These are phyloP conservation scores for Sturnira hondurensis DNA, from an alignment of 2,113 vertebrate genomes.

Conservation along the genomic window DNA sequence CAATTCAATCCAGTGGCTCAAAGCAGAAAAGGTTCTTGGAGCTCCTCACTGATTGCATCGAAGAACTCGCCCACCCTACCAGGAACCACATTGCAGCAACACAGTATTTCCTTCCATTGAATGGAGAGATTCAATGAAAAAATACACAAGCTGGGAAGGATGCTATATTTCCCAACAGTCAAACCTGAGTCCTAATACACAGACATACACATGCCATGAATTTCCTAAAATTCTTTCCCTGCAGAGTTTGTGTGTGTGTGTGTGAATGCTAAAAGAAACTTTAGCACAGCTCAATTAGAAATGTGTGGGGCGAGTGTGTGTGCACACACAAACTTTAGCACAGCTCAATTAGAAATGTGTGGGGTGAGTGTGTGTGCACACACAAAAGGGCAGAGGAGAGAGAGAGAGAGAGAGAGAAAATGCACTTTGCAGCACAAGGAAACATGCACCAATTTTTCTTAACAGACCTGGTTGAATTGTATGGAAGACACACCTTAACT, in stretches of 20 bases:
- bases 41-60: conserved; percentile 69
- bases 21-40: conserved; percentile 22
- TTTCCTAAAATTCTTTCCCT: background rate
- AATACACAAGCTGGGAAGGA: conserved; percentile 4
- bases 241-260: accelerated
- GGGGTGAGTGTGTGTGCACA: background rate
- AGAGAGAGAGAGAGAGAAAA: background rate
- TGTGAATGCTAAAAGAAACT: background rate
- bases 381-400: background rate
- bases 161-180: conserved; percentile 23
- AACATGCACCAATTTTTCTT: background rate
- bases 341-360: background rate
- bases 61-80: conserved; percentile 57
- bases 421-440: background rate
- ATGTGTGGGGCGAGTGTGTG: background rate
- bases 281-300: background rate
- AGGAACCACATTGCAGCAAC: background rate
- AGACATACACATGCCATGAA: background rate
- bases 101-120: background rate
- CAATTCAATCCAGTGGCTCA: conserved; percentile 30
- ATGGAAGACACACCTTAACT: conserved; percentile 18
- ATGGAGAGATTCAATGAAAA: conserved; percentile 51
- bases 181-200: background rate
- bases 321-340: background rate
- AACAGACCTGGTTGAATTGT: background rate